Base-by-base conservation (phyloP, 2,797 vertebrate genomes). In the Sebastes paucispinis region DNA sequence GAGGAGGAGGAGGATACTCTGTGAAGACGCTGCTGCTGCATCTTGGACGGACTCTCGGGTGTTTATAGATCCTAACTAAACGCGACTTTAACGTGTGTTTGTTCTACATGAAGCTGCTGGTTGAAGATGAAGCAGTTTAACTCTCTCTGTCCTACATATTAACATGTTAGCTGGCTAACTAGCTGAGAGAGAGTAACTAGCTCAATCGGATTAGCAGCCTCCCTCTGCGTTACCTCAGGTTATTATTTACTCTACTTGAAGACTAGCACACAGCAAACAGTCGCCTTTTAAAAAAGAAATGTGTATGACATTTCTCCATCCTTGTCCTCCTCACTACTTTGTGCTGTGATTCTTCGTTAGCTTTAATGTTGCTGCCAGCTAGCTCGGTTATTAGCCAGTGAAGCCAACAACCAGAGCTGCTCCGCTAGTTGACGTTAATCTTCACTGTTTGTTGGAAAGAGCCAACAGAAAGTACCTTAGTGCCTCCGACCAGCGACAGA, bases 141-240 rank as follows among this genome's bases (percentile, higher is more conserved):
- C 39, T 6, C 39, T 6, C 60, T 72, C 27, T 36, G 57, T 60
- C 70, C 69, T 79, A 68, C 16, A 66, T 82, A 69, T 83, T 72
- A 83, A 84, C 4, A 90, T 83, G 85, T 90, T 90, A 91, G 93
- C 91, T 34, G 90, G 93, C 91, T 95, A 93, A 94, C 91, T 91
- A 90, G 89, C 92, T 77, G 81, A 68, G 70, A 65, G 91, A 52
- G 90, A 93, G 91, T 87, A 88, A 90, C 77, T 88, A 88, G 39
- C 39, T 39, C 12, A 94, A 93, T 93, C 90, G 88, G 94, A 94
- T 95, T 95, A 95, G 71, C 86, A 84, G 77, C 75, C 74, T 83
- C 74, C 68, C 66, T 83, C 57, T 47, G 16, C 69, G 59, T 62
- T 70, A 82, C 59, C 69, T 31, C 69, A 82, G 80, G 75, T 60